Conservation (phyloP, 2,888 invertebrate species). For the Encarsia formosa region DNA sequence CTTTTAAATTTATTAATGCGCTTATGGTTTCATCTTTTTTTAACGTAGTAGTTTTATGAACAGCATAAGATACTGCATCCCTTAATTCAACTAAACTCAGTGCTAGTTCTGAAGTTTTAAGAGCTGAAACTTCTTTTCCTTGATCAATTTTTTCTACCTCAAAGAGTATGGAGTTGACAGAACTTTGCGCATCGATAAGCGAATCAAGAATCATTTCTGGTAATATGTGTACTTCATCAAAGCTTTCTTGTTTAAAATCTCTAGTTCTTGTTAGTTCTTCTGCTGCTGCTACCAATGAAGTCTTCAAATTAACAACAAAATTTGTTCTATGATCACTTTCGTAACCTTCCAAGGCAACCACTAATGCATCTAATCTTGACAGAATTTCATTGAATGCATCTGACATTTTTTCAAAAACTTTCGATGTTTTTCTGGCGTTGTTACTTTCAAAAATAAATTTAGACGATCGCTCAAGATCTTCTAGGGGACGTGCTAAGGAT, state of each 20-base stretch:
- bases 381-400: constrained; percentile 38
- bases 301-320: constrained; percentile 36
- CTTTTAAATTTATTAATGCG: constrained; percentile 38
- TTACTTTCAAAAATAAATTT: constrained; percentile 18
- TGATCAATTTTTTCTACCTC: constrained; percentile 36
- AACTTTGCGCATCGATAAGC: constrained; percentile 42
- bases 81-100: constrained; percentile 38
- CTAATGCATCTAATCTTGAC: constrained; percentile 38
- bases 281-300: constrained; percentile 32
- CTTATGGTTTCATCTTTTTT: constrained; percentile 39
- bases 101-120: constrained; percentile 33
- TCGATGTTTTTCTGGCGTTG: constrained; percentile 8
- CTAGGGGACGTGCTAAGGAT: constrained; percentile 41
- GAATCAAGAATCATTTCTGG: constrained; percentile 43
- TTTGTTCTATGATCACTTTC: constrained; percentile 39
- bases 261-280: constrained; percentile 31
- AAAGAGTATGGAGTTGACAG: constrained; percentile 37
- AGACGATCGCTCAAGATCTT: constrained; percentile 34
- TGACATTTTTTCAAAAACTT: constrained; percentile 30
- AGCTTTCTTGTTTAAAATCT: constrained; percentile 4
- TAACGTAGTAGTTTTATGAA: constrained; percentile 41
- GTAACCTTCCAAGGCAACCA: constrained; percentile 40
- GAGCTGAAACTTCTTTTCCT: constrained; percentile 27
- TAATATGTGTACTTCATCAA: constrained; percentile 32
- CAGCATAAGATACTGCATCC: constrained; percentile 40